phyloP scores from a whole-genome alignment of 2,113 vertebrate genomes.

The Sorex araneus region DNA sequence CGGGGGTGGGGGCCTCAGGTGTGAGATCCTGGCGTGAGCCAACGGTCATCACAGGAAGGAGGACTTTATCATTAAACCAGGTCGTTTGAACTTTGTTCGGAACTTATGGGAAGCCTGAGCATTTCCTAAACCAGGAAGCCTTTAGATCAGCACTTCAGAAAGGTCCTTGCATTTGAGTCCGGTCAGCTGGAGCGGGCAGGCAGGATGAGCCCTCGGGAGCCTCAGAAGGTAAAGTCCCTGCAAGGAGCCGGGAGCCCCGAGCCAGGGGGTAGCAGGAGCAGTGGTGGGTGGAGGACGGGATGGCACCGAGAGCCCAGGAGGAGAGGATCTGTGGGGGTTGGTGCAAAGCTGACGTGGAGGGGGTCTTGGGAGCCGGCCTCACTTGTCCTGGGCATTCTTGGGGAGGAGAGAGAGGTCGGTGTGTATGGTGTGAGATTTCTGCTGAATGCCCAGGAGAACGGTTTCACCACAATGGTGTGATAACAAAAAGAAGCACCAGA shows the following conservation, averaged over 20 bases:
- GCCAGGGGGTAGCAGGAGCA: fast-evolving
- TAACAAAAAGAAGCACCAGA: neutral
- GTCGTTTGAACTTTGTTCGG: constrained; percentile 21
- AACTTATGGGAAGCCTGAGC: neutral
- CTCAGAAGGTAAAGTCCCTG: neutral
- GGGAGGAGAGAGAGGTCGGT: neutral
- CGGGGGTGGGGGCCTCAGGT: too few species aligned
- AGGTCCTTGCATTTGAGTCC: neutral
- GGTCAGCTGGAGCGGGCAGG: neutral
- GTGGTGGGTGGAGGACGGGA: neutral
- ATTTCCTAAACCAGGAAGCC: neutral
- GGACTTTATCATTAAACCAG: neutral
- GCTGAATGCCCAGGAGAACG: neutral
- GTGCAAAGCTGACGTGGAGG: too few species aligned
- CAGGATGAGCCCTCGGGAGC: neutral
- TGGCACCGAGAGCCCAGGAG: neutral
- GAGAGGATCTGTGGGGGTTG: neutral
- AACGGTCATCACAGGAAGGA: too few species aligned
- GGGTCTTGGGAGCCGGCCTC: neutral
- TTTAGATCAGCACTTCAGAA: neutral
- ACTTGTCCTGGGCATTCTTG: neutral
- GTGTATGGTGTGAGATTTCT: neutral
- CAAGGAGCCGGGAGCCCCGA: neutral
- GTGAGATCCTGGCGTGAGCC: too few species aligned
- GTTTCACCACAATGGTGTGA: neutral